phyloP scores from a whole-genome alignment of 1,140 invertebrate genomes.

The Rhopalosiphum maidis region DNA sequence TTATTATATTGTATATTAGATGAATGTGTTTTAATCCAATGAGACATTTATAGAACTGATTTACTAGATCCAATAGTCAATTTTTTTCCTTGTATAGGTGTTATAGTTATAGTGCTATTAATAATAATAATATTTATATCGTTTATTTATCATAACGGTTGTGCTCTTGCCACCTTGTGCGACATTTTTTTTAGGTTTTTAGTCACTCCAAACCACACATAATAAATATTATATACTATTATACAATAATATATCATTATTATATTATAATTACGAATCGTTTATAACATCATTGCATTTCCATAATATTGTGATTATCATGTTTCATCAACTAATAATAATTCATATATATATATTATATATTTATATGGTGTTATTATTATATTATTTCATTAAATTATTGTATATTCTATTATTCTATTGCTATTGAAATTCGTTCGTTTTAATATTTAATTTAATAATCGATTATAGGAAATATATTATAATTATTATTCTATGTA shows the following conservation, averaged over 20 bases:
- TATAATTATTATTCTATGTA: not conserved
- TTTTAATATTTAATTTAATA: not conserved
- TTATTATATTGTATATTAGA: not conserved
- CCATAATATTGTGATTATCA: not conserved
- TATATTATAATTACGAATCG: not conserved
- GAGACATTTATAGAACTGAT: slow-evolving; percentile 11
- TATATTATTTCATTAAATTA: not conserved
- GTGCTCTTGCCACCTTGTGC: not conserved
- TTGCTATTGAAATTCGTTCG: not conserved
- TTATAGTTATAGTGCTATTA: not conserved
- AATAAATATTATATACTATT: not conserved
- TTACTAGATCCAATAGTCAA: slow-evolving; percentile 43
- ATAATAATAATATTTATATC: not conserved
- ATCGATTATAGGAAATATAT: not conserved
- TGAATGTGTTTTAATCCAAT: not conserved
- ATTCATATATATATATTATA: not conserved
- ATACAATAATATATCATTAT: not conserved
- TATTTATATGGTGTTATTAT: not conserved
- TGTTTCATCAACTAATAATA: not conserved
- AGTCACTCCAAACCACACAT: not conserved
- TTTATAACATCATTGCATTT: not conserved
- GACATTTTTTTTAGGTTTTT: slow-evolving; percentile 12
- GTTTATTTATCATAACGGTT: not conserved
- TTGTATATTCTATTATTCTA: slow-evolving; percentile 1
- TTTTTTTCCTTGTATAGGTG: not conserved